Evolutionary conservation across 2,113 vertebrate genomes (phyloP).

Genomic region (Platichthys stellatus): DNA sequence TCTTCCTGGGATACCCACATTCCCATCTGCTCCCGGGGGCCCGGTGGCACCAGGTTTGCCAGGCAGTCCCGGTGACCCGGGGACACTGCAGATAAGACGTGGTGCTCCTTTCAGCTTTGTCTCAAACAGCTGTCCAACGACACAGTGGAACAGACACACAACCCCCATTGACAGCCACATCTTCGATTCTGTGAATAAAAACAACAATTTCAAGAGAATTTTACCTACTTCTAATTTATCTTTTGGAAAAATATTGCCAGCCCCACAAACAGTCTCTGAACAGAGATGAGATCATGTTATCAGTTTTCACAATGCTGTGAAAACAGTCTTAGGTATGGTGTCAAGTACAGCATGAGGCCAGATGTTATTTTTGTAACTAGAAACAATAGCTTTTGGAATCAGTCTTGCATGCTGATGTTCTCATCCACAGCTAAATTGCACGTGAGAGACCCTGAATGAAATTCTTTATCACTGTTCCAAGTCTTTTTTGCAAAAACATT

Average conservation of each 20-base stretch:
- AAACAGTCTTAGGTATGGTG: background rate
- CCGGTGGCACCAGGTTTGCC: slow-evolving; percentile 88
- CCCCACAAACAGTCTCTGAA: no score
- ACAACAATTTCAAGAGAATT: background rate
- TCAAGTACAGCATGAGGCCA: slow-evolving; percentile 37
- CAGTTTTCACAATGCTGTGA: background rate
- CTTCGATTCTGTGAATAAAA: slow-evolving; percentile 83
- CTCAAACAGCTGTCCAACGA: slow-evolving; percentile 85
- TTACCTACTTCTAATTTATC: background rate
- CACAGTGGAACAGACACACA: slow-evolving; percentile 88
- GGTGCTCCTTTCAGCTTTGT: slow-evolving; percentile 86
- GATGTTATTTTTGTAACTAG: slow-evolving; percentile 43
- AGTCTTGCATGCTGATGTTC: slow-evolving; percentile 30
- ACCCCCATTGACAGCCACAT: slow-evolving; percentile 89
- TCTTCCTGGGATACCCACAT: slow-evolving; percentile 93
- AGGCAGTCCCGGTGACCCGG: slow-evolving; percentile 88
- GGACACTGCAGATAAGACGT: slow-evolving; percentile 92
- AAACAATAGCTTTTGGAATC: slow-evolving; percentile 27
- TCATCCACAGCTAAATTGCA: slow-evolving; percentile 37
- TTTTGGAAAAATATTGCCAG: background rate
- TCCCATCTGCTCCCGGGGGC: slow-evolving; percentile 88
- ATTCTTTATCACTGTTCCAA: slow-evolving; percentile 52
- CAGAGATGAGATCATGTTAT: no score
- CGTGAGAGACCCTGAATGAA: slow-evolving; percentile 36
- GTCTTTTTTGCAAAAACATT: slow-evolving; percentile 58